These are phyloP conservation scores for Aplodontia rufa DNA, from an alignment of 2,113 vertebrate genomes.

Conservation along the genomic window DNA sequence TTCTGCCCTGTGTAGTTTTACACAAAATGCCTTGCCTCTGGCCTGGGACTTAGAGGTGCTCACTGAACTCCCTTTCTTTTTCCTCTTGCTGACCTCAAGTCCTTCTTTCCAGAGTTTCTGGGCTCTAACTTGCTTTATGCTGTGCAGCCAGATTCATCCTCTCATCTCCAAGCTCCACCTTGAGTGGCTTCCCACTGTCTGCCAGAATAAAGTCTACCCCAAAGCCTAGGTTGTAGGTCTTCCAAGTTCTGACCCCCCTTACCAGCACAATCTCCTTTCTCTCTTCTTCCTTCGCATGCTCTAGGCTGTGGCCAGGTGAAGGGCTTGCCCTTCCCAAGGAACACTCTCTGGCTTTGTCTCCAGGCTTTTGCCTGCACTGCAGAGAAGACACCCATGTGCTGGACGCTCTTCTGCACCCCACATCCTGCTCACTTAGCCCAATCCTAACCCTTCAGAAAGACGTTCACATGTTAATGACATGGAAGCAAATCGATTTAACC, in stretches of 20 bases:
- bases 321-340: rapidly evolving
- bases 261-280: background rate
- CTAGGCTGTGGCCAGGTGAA: background rate
- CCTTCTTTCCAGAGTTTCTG: background rate
- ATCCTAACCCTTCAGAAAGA: background rate
- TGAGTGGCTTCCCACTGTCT: background rate
- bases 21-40: background rate
- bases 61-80: background rate
- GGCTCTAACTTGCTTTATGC: background rate
- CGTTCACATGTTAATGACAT: background rate
- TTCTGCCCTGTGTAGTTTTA: background rate
- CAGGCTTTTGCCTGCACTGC: background rate
- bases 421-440: background rate
- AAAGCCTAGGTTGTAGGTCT: background rate
- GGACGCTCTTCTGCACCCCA: background rate
- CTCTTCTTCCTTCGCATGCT: background rate
- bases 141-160: background rate
- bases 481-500: background rate
- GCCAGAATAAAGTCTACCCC: background rate
- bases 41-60: background rate
- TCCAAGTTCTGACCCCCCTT: background rate
- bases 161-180: background rate
- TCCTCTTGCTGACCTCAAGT: background rate
- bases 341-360: background rate
- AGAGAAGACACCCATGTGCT: no score